Base-by-base conservation (phyloP, 2,113 vertebrate species). In the Hystrix cristata region DNA sequence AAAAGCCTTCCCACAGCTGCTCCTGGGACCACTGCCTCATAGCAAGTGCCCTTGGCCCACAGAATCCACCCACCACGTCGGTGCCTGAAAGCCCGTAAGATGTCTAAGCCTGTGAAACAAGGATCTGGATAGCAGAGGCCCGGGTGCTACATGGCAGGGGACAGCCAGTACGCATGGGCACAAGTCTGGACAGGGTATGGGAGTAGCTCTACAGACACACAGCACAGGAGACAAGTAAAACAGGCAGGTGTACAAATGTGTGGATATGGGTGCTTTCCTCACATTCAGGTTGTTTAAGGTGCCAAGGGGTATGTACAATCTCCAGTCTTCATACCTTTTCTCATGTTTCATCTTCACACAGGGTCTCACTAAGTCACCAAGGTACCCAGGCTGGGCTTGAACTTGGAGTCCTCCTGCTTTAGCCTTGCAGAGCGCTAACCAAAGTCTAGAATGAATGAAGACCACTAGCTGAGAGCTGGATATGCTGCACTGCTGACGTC, bases 111-210 rank as follows among this genome's bases (percentile, higher is more conserved):
- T 43, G n/a, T 43, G 25, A 65, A 31, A 31, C 7, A n/a, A 43
- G 2, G 29, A 31, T 18, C 51, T 55, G 72, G 57, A n/a, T 13
- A 38, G 51, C 23, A 5, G 27, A 72, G 57, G 27, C 46, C 27
- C 48, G 8, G 65, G 48, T 67, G 23, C 46, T 84, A 34, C 13
- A 21, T 7, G 7, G 3, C 27, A 48, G 46, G 19, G 11, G 10
- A 46, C 0, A 10, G 34, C 23, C 25, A 2, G 1, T 55, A 23
- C 48, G 29, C 1, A 10, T n/a, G 15, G 14, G 55, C 9, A 7
- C 38, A 15, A 5, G 64, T 29, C 91, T 74, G 34, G 64, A 4
- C 64, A 48, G 67, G 29, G n/a, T 14, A 15, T 15, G 9, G 15
- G 15, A 78, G 53, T 8, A 46, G 3, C 6, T 23, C 23, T 67